Evolutionary conservation across 2,888 invertebrate species (phyloP), one percentile per base, ranked within the genome.

Genomic region (Scelioninae gen. 1): DNA sequence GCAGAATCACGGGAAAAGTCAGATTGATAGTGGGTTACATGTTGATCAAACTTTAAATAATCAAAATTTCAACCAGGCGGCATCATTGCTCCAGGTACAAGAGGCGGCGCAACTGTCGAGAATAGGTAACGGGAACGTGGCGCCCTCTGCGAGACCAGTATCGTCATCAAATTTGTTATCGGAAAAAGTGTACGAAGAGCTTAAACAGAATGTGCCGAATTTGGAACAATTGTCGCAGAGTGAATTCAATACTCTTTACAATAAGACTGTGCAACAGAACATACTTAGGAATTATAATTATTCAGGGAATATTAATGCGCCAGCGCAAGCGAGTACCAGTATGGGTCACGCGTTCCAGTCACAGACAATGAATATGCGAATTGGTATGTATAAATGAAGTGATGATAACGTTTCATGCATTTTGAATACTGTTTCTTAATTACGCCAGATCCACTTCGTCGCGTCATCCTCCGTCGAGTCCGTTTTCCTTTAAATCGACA

Each of bases 181-280:
- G 0, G 91, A 92, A 51, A 89, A 92, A 80, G 90, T 92, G 2
- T 92, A 92, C 76, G 92, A 92, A 0, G 91, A 92, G 60, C 84
- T 92, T 10, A 91, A 89, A 38, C 91, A 92, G 74, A 92, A 88
- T 0, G 91, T 92, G 23, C 92, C 92, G 9, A 92, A 92, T 79
- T 78, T 92, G 6, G 92, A 92, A 10, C 91, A 92, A 55, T 74
- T 92, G 8, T 92, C 92, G 0, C 92, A 92, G 51, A 92, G 90
- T 69, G 92, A 92, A 78, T 92, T 92, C 51, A 92, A 92, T 84
- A 92, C 92, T 40, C 88, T 92, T 6, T 92, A 92, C 68, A 92
- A 92, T 71, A 92, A 91, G 81, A 91, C 92, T 49, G 92, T 92
- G 10, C 91, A 91, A 43, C 92, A 92, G 63, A 92, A 89, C 74